Evolutionary conservation across 2,797 vertebrate species (phyloP).

Genomic region (Phalanger gymnotis): DNA sequence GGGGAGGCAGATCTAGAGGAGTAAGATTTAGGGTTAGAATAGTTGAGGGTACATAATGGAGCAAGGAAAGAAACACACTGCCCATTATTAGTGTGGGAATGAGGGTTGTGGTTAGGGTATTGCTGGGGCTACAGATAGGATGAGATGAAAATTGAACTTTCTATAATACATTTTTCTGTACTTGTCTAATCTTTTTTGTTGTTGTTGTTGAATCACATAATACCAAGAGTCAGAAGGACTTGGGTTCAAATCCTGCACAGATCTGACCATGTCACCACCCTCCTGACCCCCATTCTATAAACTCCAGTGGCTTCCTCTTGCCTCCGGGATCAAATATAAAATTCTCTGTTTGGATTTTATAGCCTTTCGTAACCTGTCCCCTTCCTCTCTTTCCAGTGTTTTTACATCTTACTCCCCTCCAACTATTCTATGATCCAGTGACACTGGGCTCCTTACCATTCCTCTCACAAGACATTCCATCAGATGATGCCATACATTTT

Average conservation of each 20-base stretch:
- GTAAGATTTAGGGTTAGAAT: background rate
- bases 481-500: background rate
- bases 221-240: background rate
- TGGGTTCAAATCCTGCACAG: background rate
- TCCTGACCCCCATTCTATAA: background rate
- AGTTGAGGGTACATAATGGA: background rate
- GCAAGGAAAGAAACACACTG: background rate
- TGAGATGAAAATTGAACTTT: background rate
- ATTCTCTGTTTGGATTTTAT: background rate
- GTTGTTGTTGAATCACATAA: background rate
- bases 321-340: background rate
- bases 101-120: background rate
- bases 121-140: background rate
- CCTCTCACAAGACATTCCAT: background rate
- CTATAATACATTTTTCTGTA: background rate
- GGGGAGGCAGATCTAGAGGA: background rate
- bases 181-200: background rate
- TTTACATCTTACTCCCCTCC: background rate
- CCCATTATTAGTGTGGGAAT: background rate
- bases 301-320: background rate
- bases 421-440: background rate
- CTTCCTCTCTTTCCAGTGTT: background rate
- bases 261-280: background rate
- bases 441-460: background rate
- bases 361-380: background rate